Percentiles rank a stretch among this genome's conserved stretches.
phyloP scores from a whole-genome alignment of 1,140 invertebrate genomes.

The Formica exsecta region DNA sequence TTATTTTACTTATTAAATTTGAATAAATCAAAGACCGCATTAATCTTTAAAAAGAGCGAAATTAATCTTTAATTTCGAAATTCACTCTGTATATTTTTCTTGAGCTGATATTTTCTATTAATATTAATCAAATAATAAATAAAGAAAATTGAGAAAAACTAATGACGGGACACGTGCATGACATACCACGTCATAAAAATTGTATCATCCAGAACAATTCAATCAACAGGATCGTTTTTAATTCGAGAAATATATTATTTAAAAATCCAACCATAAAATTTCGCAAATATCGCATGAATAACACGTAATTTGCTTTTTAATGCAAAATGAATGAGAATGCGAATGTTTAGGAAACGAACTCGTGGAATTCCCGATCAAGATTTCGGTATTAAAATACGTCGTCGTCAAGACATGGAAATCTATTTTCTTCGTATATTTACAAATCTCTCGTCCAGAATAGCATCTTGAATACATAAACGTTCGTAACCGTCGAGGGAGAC shows the following conservation, averaged over 20 bases:
- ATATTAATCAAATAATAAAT: conserved; percentile 2
- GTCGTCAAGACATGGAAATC: conserved; percentile 34
- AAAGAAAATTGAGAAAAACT: neutral
- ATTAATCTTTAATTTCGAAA: neutral
- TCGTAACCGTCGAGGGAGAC: neutral
- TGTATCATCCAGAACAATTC: neutral
- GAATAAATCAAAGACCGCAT: neutral
- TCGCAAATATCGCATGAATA: neutral
- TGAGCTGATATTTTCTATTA: neutral
- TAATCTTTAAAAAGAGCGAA: neutral
- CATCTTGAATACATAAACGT: conserved; percentile 67
- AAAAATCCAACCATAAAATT: neutral
- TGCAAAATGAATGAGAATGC: neutral
- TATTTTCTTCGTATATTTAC: conserved; percentile 74
- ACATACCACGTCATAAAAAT: neutral
- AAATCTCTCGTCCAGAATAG: conserved; percentile 59
- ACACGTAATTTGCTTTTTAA: conserved; percentile 25
- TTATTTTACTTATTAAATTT: neutral
- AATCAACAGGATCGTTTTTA: neutral
- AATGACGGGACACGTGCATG: neutral
- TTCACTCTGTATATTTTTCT: neutral
- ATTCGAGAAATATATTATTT: conserved; percentile 4
- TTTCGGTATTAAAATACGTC: conserved; percentile 11
- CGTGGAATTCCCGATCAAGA: conserved; percentile 30
- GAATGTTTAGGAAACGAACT: neutral